Evolutionary conservation across 2,888 invertebrate species (phyloP), one percentile per base, ranked within the genome.

Genomic region (Athalia rosae): DNA sequence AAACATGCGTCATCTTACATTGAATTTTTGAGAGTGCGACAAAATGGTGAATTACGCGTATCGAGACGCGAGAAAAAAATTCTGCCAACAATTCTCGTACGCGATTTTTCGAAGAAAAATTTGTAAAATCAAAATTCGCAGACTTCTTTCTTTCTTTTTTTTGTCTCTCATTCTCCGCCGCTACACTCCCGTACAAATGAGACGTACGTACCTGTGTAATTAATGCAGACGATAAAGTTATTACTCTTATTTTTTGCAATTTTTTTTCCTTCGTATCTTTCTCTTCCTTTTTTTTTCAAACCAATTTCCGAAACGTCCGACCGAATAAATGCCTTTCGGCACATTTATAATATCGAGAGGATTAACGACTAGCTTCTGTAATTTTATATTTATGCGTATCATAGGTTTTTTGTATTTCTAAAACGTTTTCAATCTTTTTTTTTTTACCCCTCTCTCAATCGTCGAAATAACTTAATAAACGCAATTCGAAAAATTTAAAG

Each of bases 1-100:
- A 13, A 4, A 61, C 41, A 15, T 58, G 11, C n/a, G 1, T 13
- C n/a, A 11, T 58, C 58, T 58, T 13, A 41, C 0, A 28, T 28
- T 3, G 8, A 4, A 4, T 62, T 63, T 28, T 66, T n/a, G n/a
- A 5, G 28, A 11, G 9, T 56, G 74, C 84, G 83, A 78, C 81
- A 83, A 84, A 83, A 84, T 85, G 83, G 83, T 71, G 71, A 71
- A 71, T 58, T 71, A 11, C 66, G 66, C 15, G 66, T 43, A 58
- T 15, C 11, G n/a, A 61, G 28, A 15, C 59, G 15, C 11, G 4
- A 4, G 11, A 15, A 41, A 61, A 61, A 28, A 4, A 41, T 4
- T 8, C 3, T 41, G 4, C 61, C 8, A 8, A n/a, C 53, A n/a
- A 53, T 53, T 53, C 3, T 53, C 5, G n/a, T n/a, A n/a, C n/a